Evolutionary conservation across 2,888 invertebrate genomes (phyloP), one percentile per base, ranked within the genome.

Genomic region (Hipparchia sbordonii): DNA sequence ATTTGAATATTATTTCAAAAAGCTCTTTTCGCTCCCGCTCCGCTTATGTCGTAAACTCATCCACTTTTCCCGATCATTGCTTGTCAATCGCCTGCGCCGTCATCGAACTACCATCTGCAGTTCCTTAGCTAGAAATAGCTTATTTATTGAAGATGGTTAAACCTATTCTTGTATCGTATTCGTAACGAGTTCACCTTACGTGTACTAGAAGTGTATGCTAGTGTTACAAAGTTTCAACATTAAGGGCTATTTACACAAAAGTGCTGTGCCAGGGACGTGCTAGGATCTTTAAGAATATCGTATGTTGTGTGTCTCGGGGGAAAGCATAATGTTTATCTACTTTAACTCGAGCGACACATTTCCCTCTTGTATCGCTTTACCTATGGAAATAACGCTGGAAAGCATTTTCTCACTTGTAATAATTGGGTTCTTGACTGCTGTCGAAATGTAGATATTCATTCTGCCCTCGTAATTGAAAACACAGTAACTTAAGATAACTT

Each of bases 21-120:
- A 54, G 2, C 12, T 54, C 52, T 48, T 48, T 4, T 48, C 56
- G 23, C 23, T 8, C 6, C 52, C 63, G 63, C 63, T 65, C 13
- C 63, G 52, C 52, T 65, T 12, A 7, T 65, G 33, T 3, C 33
- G 9, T 33, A 2, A 12, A 33, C 65, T 12, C 10, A 33, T 12
- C 6, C 10, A 12, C 12, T 65, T 65, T 65, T 63, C 13, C 52
- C 52, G 65, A 65, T 52, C 51, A 62, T 62, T 48, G 51, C 65
- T 65, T 52, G 65, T 65, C 65, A 48, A 63, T 63, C 48, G 63
- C 78, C 77, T 76, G 77, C 81, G 79, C 79, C 83, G 87, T 84
- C 87, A 86, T 88, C 90, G 91, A 78, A 71, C 79, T 76, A 71
- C 85, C 90, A 92, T 88, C 90, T 92, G 91, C 90, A 80, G 87